Base-by-base conservation (phyloP, 1,140 invertebrate species). In the Zaprionus nigranus region DNA sequence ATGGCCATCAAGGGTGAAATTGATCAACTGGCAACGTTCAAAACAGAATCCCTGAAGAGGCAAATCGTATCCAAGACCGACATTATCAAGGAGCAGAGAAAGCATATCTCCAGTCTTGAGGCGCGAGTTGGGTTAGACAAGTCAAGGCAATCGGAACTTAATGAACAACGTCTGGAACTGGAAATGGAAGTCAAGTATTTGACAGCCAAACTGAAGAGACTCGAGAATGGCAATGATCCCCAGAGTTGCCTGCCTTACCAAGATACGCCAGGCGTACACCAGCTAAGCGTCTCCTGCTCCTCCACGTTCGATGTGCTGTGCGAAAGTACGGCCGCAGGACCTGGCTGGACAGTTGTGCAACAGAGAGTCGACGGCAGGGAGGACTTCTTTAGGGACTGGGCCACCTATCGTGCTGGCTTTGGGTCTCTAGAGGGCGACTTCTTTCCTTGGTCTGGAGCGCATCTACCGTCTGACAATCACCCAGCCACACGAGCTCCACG, bases 261-360 rank as follows among this genome's bases (percentile, higher is more conserved):
- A 30, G 26, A 56, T 9, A n/a, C 53, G 0, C 53, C 53, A 1
- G 53, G 53, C 12, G 13, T 56, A 5, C 53, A 56, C 3, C 53
- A 51, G 46, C 46, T 51, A 5, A 51, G 24, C 12, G 24, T 56
- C 2, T 26, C 53, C 15, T 56, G 22, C 24, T 28, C 53, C 22
- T 24, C 53, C 1, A 24, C 24, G 2, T 56, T 56, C 1, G 22
- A 56, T n/a, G 58, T 36, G 5, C 58, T 60, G 9, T 60, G 58
- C 34, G 26, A 60, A 11, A 36, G 11, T 20, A 22, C 11, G 22
- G n/a, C 13, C 0, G 58, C 58, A 17, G 58, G 58, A 12, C 58
- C 58, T 0, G 58, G 58, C 13, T 60, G 58, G 58, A 60, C 58
- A 17, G 58, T 60, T 20, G 38, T 60, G 17, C 58, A 60, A n/a